phyloP scores from a whole-genome alignment of 2,797 vertebrate species.

The Chaetodon trifasciatus region DNA sequence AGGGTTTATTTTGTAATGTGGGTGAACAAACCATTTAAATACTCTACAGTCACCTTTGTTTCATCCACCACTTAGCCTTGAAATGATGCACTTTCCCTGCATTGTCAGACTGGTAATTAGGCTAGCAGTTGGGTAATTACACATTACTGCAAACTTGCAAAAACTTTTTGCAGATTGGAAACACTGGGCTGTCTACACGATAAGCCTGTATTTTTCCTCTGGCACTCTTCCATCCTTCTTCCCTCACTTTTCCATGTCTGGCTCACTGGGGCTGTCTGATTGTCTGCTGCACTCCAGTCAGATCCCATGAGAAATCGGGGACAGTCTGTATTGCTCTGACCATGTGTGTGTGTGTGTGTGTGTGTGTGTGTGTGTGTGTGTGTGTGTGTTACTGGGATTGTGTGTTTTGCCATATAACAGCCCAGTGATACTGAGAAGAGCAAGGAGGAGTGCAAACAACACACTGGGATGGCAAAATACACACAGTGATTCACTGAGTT shows the following conservation, averaged over 20 bases:
- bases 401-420: conserved; percentile 68
- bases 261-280: conserved; percentile 60
- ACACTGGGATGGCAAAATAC: conserved; percentile 66
- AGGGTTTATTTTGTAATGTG: background rate
- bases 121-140: conserved; percentile 66
- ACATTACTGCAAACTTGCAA: conserved; percentile 67
- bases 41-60: conserved; percentile 23
- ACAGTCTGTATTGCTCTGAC: conserved; percentile 60
- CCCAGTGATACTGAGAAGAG: conserved; percentile 55
- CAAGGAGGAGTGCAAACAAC: conserved; percentile 62
- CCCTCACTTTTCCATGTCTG: conserved; percentile 54
- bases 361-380: conserved; percentile 39
- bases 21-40: conserved; percentile 1
- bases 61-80: conserved; percentile 42
- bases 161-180: conserved; percentile 69
- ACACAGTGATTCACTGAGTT: conserved; percentile 55
- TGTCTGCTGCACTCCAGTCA: conserved; percentile 65
- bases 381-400: conserved; percentile 45
- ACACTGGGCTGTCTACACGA: conserved; percentile 65
- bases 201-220: conserved; percentile 72
- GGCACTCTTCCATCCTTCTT: conserved; percentile 59
- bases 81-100: conserved; percentile 59
- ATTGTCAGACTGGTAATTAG: conserved; percentile 67
- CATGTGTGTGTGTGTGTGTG: conserved; percentile 36
- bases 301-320: conserved; percentile 64